A percentile compares a stretch with the other conserved stretches of the same genome.
Conservation (phyloP, 2,888 invertebrate genomes). For the Teleiodes luculella region DNA sequence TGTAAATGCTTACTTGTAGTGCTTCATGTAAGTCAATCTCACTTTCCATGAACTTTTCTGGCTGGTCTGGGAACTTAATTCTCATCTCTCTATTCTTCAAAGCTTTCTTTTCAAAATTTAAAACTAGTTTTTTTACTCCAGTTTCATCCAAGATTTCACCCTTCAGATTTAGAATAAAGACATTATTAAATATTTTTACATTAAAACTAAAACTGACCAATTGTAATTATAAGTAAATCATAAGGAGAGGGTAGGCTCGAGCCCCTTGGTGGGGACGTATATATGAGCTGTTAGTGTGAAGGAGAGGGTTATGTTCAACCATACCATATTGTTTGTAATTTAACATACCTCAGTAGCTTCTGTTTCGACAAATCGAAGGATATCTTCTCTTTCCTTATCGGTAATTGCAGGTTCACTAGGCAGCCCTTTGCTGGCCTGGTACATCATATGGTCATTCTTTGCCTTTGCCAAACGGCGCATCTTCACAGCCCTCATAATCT, state of each 20-base stretch:
- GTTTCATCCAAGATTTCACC: slow-evolving; percentile 93
- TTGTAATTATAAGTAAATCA: too few relatives aligned
- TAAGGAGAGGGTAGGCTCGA: too few relatives aligned
- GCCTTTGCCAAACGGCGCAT: slow-evolving; percentile 79
- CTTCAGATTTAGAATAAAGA: slow-evolving; percentile 46
- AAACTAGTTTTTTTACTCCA: slow-evolving; percentile 90
- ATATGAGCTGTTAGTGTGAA: too few relatives aligned
- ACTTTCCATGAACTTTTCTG: slow-evolving; percentile 99
- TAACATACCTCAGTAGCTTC: slow-evolving; percentile 86
- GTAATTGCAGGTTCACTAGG: slow-evolving; percentile 81
- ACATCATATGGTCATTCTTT: slow-evolving; percentile 57
- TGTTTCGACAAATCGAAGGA: slow-evolving; percentile 89
- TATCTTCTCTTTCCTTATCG: slow-evolving; percentile 88
- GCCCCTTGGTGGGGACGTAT: too few relatives aligned
- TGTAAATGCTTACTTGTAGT: slow-evolving; percentile 82
- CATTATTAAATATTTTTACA: background rate
- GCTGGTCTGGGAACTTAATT: slow-evolving; percentile 97
- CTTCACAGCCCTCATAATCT: slow-evolving; percentile 80
- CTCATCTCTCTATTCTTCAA: slow-evolving; percentile 98
- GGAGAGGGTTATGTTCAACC: too few relatives aligned
- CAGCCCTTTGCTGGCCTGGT: slow-evolving; percentile 65
- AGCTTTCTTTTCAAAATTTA: slow-evolving; percentile 96
- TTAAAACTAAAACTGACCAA: background rate
- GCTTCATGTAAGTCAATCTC: slow-evolving; percentile 95
- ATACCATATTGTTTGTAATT: too few relatives aligned